These are phyloP conservation scores for Psittacula cyanocephala DNA, from an alignment of 2,113 vertebrate genomes.

Conservation along the genomic window DNA sequence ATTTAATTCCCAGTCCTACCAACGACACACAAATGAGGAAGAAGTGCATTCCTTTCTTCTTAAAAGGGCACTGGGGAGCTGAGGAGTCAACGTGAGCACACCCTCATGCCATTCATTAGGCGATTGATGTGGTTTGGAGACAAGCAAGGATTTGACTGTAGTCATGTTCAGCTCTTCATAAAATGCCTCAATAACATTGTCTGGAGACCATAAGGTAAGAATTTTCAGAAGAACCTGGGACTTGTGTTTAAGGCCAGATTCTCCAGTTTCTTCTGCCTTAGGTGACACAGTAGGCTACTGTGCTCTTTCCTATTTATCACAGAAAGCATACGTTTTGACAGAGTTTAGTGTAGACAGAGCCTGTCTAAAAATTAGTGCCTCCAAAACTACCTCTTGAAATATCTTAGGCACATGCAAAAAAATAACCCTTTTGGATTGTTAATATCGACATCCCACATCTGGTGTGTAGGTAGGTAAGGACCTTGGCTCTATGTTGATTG, in stretches of 20 bases:
- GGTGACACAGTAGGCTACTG: neutral
- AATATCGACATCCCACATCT: neutral
- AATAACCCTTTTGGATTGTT: neutral
- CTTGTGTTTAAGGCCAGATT: neutral
- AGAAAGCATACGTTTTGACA: neutral
- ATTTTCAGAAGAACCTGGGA: neutral
- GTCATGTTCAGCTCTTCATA: neutral
- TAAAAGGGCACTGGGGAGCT: neutral
- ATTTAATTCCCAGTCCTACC: neutral
- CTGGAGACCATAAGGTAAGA: neutral
- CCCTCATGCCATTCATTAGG: neutral
- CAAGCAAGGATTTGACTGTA: neutral
- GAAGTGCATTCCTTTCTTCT: neutral
- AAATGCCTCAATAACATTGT: neutral
- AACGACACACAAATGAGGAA: accelerated
- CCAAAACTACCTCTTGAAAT: neutral
- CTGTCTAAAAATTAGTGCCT: neutral
- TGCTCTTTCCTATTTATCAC: accelerated
- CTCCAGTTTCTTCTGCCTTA: neutral
- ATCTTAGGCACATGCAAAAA: neutral
- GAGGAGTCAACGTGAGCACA: neutral
- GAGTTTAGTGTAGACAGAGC: neutral
- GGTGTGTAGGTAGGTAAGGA: neutral
- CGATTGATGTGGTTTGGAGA: neutral
- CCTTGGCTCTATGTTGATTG: accelerated